phyloP scores from a whole-genome alignment of 2,113 vertebrate species.

The Hylia prasina region DNA sequence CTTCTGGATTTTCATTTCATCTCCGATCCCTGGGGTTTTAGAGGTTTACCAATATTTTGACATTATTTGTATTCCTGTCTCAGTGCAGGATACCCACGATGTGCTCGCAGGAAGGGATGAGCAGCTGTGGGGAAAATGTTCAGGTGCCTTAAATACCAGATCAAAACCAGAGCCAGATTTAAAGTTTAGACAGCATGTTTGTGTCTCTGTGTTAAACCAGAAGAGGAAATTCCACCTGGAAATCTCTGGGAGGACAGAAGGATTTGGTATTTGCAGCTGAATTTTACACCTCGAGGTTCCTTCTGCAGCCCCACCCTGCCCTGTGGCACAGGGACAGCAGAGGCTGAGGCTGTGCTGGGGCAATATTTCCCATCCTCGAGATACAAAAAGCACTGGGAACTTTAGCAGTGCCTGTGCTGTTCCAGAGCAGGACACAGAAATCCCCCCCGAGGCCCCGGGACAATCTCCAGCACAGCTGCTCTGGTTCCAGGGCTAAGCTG shows the following conservation, averaged over 20 bases:
- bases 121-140: neutral
- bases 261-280: neutral
- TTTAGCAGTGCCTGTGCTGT: fast-evolving
- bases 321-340: neutral
- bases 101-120: neutral
- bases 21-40: neutral
- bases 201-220: neutral
- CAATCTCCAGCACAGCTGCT: neutral
- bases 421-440: neutral
- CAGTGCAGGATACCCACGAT: neutral
- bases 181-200: neutral
- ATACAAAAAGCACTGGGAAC: neutral
- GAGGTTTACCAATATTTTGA: neutral
- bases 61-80: neutral
- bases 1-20: neutral
- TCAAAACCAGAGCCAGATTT: neutral
- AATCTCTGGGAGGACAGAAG: neutral
- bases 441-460: neutral
- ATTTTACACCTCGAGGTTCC: fast-evolving
- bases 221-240: neutral
- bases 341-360: neutral
- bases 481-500: neutral
- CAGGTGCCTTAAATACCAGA: neutral
- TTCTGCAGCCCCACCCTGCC: neutral
- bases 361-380: neutral